Base-by-base conservation (phyloP, 2,888 invertebrate species). In the Capitulum mitella region DNA sequence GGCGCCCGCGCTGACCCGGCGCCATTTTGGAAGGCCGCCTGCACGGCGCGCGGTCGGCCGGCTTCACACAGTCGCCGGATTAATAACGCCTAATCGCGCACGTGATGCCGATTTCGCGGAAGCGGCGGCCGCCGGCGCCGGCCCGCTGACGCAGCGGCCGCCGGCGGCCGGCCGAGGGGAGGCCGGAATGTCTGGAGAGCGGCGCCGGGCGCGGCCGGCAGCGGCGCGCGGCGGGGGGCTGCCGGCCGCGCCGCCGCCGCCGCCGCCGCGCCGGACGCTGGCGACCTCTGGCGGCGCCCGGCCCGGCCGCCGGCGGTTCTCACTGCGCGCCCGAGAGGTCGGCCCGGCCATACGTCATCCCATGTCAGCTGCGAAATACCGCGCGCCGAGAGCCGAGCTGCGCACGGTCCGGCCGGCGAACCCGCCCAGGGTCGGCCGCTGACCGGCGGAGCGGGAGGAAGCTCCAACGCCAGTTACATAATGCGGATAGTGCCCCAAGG, bases 341-440 rank as follows among this genome's bases (percentile, higher is more conserved):
- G 70, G 70, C 26, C 70, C 70, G 22, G 37, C 70, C 40, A 70
- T 70, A 70, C 70, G 70, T 70, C 70, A 70, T 70, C 70, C 70
- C 70, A 70, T 70, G 70, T 70, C 70, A 70, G 70, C 70, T 70
- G 70, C 37, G 70, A 70, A 70, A 70, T 70, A 40, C 70, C 70
- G 26, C 26, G 70, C 70, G 29, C 37, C 37, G 37, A 37, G 70
- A 37, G 40, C 40, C 37, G 70, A 70, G 70, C 37, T 70, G 70
- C 40, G 70, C 70, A 40, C 70, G 70, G 70, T 19, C 70, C 8
- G 37, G 26, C 22, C 70, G 37, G 19, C 22, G 26, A 58, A 58
- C 58, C 58, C 58, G 58, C 58, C 58, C 58, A 12, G 8, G n/a
- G 10, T 3, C 26, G 26, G 54, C 54, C 19, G 26, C 26, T 3